phyloP scores from a whole-genome alignment of 1,140 invertebrate genomes.

The Littorina saxatilis region DNA sequence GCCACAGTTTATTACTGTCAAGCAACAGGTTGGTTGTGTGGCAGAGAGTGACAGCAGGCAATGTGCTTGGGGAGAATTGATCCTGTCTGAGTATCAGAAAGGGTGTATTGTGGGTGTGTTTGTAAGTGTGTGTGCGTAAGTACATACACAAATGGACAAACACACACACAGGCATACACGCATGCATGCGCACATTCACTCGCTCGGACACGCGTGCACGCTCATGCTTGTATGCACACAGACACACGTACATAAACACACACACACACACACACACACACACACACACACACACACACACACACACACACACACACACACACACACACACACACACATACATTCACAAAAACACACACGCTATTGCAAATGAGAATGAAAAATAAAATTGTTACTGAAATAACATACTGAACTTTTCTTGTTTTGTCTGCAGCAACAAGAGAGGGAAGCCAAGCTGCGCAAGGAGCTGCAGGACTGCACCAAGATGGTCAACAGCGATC shows the following conservation, averaged over 20 bases:
- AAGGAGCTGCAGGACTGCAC: slow-evolving; percentile 44
- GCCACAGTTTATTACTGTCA: too few relatives aligned
- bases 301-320: not conserved
- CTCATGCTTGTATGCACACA: not conserved
- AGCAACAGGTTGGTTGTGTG: too few relatives aligned
- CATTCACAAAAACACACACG: not conserved
- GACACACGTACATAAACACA: not conserved
- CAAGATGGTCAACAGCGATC: slow-evolving; percentile 46
- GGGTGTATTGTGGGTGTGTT: too few relatives aligned
- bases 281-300: not conserved
- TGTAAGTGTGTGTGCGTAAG: too few relatives aligned
- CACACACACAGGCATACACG: too few relatives aligned
- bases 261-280: not conserved
- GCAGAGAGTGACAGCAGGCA: too few relatives aligned
- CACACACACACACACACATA: not conserved
- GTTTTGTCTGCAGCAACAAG: slow-evolving; percentile 49
- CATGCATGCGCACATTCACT: too few relatives aligned
- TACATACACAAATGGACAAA: too few relatives aligned
- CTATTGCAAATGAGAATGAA: not conserved
- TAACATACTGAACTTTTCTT: not conserved
- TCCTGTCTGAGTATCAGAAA: too few relatives aligned
- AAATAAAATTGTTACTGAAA: not conserved
- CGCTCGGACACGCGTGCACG: too few relatives aligned
- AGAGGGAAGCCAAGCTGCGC: slow-evolving; percentile 47
- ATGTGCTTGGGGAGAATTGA: too few relatives aligned